Base-by-base conservation (phyloP, 2,888 invertebrate species). In the Axea sp. region DNA sequence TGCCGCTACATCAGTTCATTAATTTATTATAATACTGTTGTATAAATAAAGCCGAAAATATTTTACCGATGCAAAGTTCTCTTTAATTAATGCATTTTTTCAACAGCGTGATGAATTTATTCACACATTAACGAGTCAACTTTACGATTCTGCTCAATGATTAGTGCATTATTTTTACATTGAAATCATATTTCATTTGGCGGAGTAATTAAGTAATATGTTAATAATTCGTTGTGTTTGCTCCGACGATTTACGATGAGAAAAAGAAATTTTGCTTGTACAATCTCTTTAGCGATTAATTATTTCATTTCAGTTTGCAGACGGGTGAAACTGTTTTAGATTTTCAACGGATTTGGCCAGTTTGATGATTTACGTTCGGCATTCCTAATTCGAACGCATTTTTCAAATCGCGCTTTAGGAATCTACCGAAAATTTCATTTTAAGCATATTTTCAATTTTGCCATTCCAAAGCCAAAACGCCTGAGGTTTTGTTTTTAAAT, bases 221-320 rank as follows among this genome's bases (percentile, higher is more conserved):
- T 60, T 37, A 60, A 47, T 60, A 47, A 60, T 60, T 47, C 47
- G 43, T 60, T 47, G 33, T 37, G 33, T 47, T 47, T 47, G 37
- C 59, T 26, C 17, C n/a, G 26, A 17, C 5, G 35, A 60, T 60
- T 60, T 60, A 47, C 12, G 33, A 47, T 60, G 35, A 37, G 59
- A 47, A 47, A 60, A 47, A 35, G 5, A n/a, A 33, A 24, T 33
- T 59, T 9, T 24, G 15, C 9, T 3, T 26, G n/a, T n/a, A n/a
- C n/a, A n/a, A n/a, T n/a, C n/a, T n/a, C n/a, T n/a, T n/a, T n/a
- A n/a, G n/a, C n/a, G n/a, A n/a, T n/a, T n/a, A n/a, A n/a, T n/a
- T n/a, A n/a, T n/a, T n/a, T n/a, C n/a, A n/a, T n/a, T n/a, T n/a
- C n/a, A n/a, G n/a, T n/a, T n/a, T n/a, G n/a, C n/a, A n/a, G n/a